Base-by-base conservation (phyloP, 2,888 invertebrate species). In the Eupithecia subumbrata region DNA sequence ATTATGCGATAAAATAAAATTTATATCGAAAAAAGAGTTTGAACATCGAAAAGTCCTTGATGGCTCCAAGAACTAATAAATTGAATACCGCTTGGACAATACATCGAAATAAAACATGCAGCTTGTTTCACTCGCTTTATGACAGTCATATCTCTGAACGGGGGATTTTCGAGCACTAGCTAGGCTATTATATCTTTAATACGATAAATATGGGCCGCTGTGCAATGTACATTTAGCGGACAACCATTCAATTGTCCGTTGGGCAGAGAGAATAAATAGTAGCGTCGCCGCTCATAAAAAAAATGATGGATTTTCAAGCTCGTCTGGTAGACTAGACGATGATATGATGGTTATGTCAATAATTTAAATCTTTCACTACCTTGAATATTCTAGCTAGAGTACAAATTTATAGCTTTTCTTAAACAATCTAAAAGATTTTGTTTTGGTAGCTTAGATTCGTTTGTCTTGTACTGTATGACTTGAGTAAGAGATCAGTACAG, bases 71-170 rank as follows among this genome's bases (percentile, higher is more conserved):
- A 77, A 80, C 84, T 82, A 84, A 86, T 87, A 87, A 88, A 87
- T 84, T 85, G 82, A 83, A 85, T 84, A 83, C 82, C 72, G 77
- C 81, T 76, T 82, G 83, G 80, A 83, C 83, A 84, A 85, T 84
- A 48, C 78, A 79, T 72, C 78, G 81, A 84, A 83, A 84, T 84
- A 84, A 85, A 76, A 77, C 74, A 72, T 60, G 52, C 63, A 76
- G 78, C 82, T 67, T 81, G 82, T 82, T 80, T 79, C 76, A 73
- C 72, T 80, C 72, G 40, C 76, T 91, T 92, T 92, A 92, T 84
- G 86, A 84, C 85, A 80, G 86, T 80, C 77, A 83, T 87, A 88
- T 87, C 85, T 85, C 79, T 85, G 82, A 80, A 75, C 71, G 79
- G 76, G 73, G 76, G 77, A 70, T 77, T 77, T 79, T 76, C 73